A percentile compares a stretch with the other conserved stretches of the same genome.
Evolutionary conservation across 2,113 vertebrate genomes (phyloP).

Genomic region (Sula dactylatra): DNA sequence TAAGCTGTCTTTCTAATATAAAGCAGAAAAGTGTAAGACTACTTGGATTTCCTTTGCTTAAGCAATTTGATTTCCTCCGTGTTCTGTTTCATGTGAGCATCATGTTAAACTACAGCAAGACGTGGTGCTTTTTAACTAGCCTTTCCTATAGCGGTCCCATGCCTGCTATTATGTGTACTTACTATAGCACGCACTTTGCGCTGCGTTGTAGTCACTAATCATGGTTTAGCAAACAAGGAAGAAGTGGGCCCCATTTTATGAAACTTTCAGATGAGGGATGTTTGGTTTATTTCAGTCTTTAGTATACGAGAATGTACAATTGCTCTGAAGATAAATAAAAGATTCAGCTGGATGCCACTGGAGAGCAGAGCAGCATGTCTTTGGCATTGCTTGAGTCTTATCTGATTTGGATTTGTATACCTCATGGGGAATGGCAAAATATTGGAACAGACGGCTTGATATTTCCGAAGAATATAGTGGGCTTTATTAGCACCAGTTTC

Average conservation of each 20-base stretch:
- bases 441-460: conserved; percentile 89
- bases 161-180: conserved; percentile 22
- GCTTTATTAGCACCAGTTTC: conserved; percentile 84
- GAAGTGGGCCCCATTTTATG: conserved; percentile 36
- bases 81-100: conserved; percentile 51
- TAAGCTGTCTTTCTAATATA: background rate
- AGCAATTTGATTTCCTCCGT: conserved; percentile 49
- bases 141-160: conserved; percentile 24
- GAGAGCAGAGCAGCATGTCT: conserved; percentile 85
- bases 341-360: conserved; percentile 80
- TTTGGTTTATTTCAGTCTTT: conserved; percentile 78
- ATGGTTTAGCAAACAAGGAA: conserved; percentile 52
- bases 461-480: conserved; percentile 88
- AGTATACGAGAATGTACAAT: conserved; percentile 75
- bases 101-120: conserved; percentile 4
- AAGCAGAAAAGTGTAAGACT: conserved; percentile 10
- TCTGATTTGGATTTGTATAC: conserved; percentile 89
- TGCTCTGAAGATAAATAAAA: conserved; percentile 88
- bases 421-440: conserved; percentile 86
- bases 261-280: conserved; percentile 77
- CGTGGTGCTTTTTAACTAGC: conserved; percentile 25
- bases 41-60: conserved; percentile 27
- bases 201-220: conserved; percentile 23
- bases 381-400: conserved; percentile 83
- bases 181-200: background rate